Evolutionary conservation across 2,888 invertebrate species (phyloP), one percentile per base, ranked within the genome.

Genomic region (Hanleya hanleyi): DNA sequence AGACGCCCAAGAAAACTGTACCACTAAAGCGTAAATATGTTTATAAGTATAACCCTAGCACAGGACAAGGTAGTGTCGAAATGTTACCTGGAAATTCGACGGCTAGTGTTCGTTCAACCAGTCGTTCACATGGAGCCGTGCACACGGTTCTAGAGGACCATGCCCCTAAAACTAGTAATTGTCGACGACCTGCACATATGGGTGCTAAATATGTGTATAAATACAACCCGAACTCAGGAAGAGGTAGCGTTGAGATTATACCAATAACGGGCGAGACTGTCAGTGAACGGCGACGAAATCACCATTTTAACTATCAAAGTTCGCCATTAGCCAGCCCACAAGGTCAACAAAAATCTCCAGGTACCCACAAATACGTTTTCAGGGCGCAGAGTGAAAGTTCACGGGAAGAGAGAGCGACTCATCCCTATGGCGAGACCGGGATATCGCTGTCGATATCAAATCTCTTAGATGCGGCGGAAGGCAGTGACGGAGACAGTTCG

Each of bases 141-240:
- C 57, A 57, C 32, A 57, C 57, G 26, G 57, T 57, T 18, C 29
- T 57, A 32, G 57, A 57, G 26, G n/a, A n/a, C n/a, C n/a, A n/a
- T n/a, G 15, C 57, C 22, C 57, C 57, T 18, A 57, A 57, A 26
- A 32, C 12, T 15, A 57, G 26, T 15, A 29, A 57, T 32, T 57
- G 57, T 26, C 57, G 57, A 18, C 57, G 57, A 3, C 57, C 57
- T 4, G 32, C 22, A 4, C 57, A 57, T 32, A 57, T 57, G 57
- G 57, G 57, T 15, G 57, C 57, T 15, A 57, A 57, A 57, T 57
- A 57, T 26, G 57, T 57, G 57, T 57, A 57, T 26, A 57, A 57
- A 57, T 57, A 57, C 29, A 57, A 57, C 26, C 57, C 57, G 9
- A 57, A 57, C 26, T 57, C 57, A 26, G 57, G 57, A 4, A 4